A percentile compares a stretch with the other conserved stretches of the same genome.
phyloP scores from a whole-genome alignment of 2,797 vertebrate genomes.

The Hipposideros larvatus region DNA sequence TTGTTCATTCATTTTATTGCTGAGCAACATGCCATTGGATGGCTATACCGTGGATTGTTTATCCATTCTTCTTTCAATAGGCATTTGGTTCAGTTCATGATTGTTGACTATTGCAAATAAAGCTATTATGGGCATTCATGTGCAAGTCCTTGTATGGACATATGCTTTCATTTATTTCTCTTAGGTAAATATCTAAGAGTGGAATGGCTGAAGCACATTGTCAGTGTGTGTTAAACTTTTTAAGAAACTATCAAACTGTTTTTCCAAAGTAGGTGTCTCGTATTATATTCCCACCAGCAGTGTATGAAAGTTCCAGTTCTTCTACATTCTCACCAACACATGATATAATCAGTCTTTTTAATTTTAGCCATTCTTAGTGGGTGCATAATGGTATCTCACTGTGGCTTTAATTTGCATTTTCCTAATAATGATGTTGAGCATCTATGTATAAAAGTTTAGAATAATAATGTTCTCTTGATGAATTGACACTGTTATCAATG shows the following conservation, averaged over 20 bases:
- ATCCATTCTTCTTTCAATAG: neutral
- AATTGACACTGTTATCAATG: conserved; percentile 2
- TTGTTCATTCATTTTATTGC: neutral
- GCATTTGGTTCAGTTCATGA: conserved; percentile 42
- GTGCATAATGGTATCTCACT: neutral
- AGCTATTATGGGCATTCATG: neutral
- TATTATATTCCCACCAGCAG: neutral
- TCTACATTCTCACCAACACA: neutral
- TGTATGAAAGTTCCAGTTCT: neutral
- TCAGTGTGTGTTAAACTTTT: neutral
- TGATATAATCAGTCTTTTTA: neutral
- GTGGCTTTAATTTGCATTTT: conserved; percentile 50
- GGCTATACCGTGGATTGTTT: neutral
- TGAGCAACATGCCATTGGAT: neutral
- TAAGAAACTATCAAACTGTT: conserved; percentile 3
- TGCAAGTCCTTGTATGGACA: neutral
- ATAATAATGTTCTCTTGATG: neutral
- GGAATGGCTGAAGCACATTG: neutral
- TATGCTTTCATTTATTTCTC: conserved; percentile 55
- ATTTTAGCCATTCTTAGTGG: neutral
- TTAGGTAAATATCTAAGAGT: neutral
- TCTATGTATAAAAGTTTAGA: neutral
- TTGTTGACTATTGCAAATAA: neutral
- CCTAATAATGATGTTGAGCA: neutral
- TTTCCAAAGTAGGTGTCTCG: neutral